These are phyloP conservation scores for Loriculus beryllinus DNA, from an alignment of 2,797 vertebrate species.

Conservation along the genomic window DNA sequence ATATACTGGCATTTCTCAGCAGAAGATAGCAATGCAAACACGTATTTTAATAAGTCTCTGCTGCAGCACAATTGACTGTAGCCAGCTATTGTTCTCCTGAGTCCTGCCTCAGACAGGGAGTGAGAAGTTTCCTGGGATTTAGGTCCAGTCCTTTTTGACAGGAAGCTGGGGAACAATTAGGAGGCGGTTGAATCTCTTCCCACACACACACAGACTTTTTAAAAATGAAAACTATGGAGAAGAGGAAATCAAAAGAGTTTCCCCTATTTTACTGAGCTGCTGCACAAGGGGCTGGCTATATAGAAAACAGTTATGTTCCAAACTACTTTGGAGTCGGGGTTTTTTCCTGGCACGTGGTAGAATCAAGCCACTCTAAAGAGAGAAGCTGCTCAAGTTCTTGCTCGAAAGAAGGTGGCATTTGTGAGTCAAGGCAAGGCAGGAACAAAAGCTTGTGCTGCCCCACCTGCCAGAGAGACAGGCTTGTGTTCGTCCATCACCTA, in stretches of 20 bases:
- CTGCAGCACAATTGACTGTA: background rate
- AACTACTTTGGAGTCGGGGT: background rate
- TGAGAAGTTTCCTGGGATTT: slow-evolving; percentile 29
- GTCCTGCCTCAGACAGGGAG: background rate
- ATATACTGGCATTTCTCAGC: background rate
- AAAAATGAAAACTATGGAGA: background rate
- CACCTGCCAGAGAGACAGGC: background rate
- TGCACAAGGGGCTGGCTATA: background rate
- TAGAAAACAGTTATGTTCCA: background rate
- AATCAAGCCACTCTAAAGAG: background rate
- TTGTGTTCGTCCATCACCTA: background rate
- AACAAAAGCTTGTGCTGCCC: background rate
- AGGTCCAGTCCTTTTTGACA: background rate
- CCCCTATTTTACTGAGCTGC: background rate
- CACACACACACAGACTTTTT: background rate
- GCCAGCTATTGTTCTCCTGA: slow-evolving; percentile 15
- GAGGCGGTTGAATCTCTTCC: background rate
- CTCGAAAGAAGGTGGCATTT: background rate
- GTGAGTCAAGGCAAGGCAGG: background rate
- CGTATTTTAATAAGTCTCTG: background rate
- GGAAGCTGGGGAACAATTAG: slow-evolving; percentile 11
- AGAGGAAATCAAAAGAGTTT: background rate
- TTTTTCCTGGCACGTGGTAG: background rate
- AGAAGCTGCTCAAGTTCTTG: background rate
- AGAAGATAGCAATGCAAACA: background rate